phyloP scores from a whole-genome alignment of 1,140 invertebrate genomes.

The Danaus melanippus region DNA sequence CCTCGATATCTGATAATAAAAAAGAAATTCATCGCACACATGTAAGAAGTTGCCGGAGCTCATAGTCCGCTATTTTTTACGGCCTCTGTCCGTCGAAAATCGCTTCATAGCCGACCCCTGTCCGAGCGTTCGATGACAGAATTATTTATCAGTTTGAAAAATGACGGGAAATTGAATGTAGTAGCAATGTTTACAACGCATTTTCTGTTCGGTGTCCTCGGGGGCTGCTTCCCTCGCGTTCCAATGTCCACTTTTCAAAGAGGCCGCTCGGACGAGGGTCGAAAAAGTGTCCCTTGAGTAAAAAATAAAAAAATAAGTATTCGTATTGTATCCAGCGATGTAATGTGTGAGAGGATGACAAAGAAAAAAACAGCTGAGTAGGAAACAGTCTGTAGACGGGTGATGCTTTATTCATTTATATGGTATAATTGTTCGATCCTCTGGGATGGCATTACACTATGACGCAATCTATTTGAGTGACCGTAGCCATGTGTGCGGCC shows the following conservation, averaged over 20 bases:
- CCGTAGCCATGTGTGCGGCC: constrained; percentile 42
- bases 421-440: constrained; percentile 57
- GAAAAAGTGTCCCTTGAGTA: constrained; percentile 71
- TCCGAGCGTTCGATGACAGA: constrained; percentile 70
- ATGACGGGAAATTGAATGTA: constrained; percentile 75
- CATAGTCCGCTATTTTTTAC: constrained; percentile 67
- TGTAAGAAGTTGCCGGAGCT: constrained; percentile 41
- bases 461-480: constrained; percentile 63
- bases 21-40: constrained; percentile 71
- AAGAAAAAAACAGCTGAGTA: constrained; percentile 47
- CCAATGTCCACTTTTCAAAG: constrained; percentile 73
- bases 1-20: constrained; percentile 72
- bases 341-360: constrained; percentile 54
- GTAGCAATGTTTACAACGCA: constrained; percentile 74
- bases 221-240: constrained; percentile 68
- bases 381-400: constrained; percentile 30
- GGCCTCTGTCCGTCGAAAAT: constrained; percentile 60
- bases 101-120: constrained; percentile 70
- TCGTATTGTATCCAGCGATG: constrained; percentile 62
- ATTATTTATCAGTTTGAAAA: constrained; percentile 75
- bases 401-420: constrained; percentile 58
- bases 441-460: constrained; percentile 46
- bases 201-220: constrained; percentile 69
- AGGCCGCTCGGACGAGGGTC: constrained; percentile 71
- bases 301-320: constrained; percentile 71